Percentiles rank a stretch among this genome's conserved stretches.
phyloP scores from a whole-genome alignment of 1,140 invertebrate genomes.

The Brachionus sp. region DNA sequence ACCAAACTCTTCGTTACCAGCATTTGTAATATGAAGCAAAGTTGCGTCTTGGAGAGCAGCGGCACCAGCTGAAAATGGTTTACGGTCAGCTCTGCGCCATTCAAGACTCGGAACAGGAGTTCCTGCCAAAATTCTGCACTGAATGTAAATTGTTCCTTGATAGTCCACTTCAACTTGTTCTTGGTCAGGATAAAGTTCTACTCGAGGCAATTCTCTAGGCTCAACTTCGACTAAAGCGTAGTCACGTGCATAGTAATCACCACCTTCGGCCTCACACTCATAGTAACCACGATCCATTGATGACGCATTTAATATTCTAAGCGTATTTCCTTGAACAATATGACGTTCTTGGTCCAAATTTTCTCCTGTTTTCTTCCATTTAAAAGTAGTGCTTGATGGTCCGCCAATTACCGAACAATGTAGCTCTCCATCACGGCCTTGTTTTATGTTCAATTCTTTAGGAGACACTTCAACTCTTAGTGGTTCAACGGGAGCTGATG shows the following conservation, averaged over 20 bases:
- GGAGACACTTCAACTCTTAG: constrained; percentile 20
- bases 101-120: constrained; percentile 13
- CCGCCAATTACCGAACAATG: constrained; percentile 9
- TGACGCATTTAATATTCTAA: background rate
- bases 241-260: background rate
- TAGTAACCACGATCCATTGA: constrained; percentile 28
- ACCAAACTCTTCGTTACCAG: background rate
- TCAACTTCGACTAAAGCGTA: constrained; percentile 29
- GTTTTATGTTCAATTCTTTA: constrained; percentile 4
- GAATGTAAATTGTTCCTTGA: constrained; percentile 23
- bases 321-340: constrained; percentile 22
- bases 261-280: background rate
- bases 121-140: constrained; percentile 7
- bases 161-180: constrained; percentile 5
- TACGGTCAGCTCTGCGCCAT: constrained; percentile 29
- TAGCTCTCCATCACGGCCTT: constrained; percentile 21
- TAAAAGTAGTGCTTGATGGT: background rate
- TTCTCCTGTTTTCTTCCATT: constrained; percentile 37
- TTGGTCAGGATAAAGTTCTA: constrained; percentile 27
- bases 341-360: background rate
- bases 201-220: constrained; percentile 10
- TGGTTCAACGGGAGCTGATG: background rate
- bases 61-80: background rate
- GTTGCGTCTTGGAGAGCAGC: background rate
- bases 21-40: constrained; percentile 2